Evolutionary conservation across 1,140 invertebrate species (phyloP), one percentile per base, ranked within the genome.

Genomic region (Calycopis cecrops): DNA sequence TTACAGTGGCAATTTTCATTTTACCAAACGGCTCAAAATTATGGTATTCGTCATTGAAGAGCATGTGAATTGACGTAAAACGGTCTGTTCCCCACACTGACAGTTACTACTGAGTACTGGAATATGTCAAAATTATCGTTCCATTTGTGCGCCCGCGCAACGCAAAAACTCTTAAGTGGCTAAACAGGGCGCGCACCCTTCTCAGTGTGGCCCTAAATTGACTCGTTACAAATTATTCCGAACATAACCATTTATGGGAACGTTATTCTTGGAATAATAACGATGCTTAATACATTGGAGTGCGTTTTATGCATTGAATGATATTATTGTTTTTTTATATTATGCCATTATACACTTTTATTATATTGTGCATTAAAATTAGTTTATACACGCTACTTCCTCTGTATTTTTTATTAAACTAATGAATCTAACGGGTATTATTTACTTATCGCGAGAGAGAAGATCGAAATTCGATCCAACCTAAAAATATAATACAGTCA

Each of bases 51-150:
- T 83, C 77, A 80, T 60, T 53, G 38, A 17, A 48, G 49, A 50
- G 52, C 48, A 64, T 57, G 65, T 76, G 69, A 78, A 71, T 65
- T 78, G 76, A 83, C 76, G 80, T 74, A 77, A 81, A 85, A 80
- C 76, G 73, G 62, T 51, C 55, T 52, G 62, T 69, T 74, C 69
- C 70, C 70, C 69, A 72, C 59, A 49, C 21, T 74, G 79, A 83
- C 79, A 77, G 78, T 73, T 80, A 77, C 73, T 76, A 64, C 79
- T 85, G 82, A 77, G 72, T 76, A 64, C 79, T 85, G 82, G 69
- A 79, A 79, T 73, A 80, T 73, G 82, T 85, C 82, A 83, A 79
- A 83, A 83, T 85, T 85, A 83, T 83, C 76, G 71, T 69, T 76
- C 66, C 65, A 83, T 81, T 83, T 79, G 79, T 70, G 74, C 70